These are phyloP conservation scores for Desmodus rotundus DNA, from an alignment of 2,113 vertebrate species.

Conservation along the genomic window DNA sequence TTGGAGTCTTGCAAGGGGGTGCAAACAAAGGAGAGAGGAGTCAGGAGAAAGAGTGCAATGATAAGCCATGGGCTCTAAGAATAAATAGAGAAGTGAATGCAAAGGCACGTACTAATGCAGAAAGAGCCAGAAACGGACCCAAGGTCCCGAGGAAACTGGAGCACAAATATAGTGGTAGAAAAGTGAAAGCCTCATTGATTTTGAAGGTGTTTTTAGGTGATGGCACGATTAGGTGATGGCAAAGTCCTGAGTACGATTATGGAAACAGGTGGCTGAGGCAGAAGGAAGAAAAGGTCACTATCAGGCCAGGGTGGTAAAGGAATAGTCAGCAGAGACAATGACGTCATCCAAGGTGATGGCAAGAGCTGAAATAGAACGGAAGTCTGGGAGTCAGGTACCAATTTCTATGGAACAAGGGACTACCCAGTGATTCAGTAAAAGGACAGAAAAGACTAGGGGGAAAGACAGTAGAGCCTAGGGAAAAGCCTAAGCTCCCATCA, in stretches of 20 bases:
- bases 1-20: background rate
- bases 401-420: background rate
- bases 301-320: background rate
- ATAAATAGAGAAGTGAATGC: background rate
- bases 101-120: background rate
- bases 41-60: background rate
- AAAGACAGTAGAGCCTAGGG: background rate
- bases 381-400: background rate
- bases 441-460: background rate
- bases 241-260: background rate
- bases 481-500: background rate
- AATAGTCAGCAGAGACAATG: background rate
- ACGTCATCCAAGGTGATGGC: background rate
- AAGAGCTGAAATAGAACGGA: background rate
- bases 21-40: background rate
- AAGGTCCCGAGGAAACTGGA: background rate
- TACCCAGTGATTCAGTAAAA: background rate
- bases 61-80: background rate
- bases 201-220: background rate
- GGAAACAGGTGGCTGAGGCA: background rate
- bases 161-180: background rate
- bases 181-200: background rate
- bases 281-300: background rate
- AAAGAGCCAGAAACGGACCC: background rate
- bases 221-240: background rate